A percentile compares a stretch with the other conserved stretches of the same genome.
Conservation (phyloP, 2,113 vertebrate genomes). For the Phaethornis superciliosus region DNA sequence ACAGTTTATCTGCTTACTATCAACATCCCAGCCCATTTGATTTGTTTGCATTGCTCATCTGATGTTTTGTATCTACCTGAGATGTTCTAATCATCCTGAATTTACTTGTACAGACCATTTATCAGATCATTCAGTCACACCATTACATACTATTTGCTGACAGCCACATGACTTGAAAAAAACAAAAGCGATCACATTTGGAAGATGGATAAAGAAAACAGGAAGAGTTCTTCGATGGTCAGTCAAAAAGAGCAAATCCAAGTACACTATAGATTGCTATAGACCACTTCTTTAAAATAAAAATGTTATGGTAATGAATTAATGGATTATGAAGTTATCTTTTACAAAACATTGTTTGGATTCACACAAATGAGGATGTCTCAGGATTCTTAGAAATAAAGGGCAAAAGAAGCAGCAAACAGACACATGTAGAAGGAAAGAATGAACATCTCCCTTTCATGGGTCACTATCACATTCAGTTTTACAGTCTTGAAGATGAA, state of each 20-base stretch:
- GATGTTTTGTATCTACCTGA: background rate
- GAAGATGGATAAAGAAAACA: constrained; percentile 69
- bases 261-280: background rate
- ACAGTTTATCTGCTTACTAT: background rate
- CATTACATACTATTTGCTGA: background rate
- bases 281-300: background rate
- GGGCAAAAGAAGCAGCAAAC: background rate
- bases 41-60: background rate
- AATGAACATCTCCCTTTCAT: background rate
- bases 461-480: background rate
- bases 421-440: background rate
- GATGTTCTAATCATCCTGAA: constrained; percentile 11
- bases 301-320: background rate
- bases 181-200: constrained; percentile 27
- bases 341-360: background rate
- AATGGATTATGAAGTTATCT: background rate
- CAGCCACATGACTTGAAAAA: constrained; percentile 33
- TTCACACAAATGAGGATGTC: background rate
- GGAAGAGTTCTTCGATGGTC: constrained; percentile 74
- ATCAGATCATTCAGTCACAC: background rate
- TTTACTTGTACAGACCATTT: constrained; percentile 33
- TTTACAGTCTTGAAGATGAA: background rate
- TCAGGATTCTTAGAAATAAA: background rate
- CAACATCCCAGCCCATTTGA: background rate
- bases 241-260: constrained; percentile 61